Base-by-base conservation (phyloP, 1,140 invertebrate species). In the Papilio aristodemus region DNA sequence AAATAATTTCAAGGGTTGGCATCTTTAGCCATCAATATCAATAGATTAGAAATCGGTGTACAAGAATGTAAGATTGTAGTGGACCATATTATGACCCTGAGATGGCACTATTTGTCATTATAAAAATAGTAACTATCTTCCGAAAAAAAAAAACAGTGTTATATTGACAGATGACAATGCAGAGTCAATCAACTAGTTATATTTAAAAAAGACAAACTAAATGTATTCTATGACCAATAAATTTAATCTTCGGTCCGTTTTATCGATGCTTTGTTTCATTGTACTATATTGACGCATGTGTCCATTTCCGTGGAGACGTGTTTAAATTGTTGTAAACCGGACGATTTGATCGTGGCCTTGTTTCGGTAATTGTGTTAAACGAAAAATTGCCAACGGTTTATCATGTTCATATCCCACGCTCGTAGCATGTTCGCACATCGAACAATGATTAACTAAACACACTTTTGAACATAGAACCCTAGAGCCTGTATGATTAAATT, bases 361-460 rank as follows among this genome's bases (percentile, higher is more conserved):
- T 54, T 54, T 54, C 22, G 22, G 46, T 54, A 54, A 54, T 54
- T 22, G 17, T 50, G 46, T 50, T 50, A 50, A 50, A 50, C 46
- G 46, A 22, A 8, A 54, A 54, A 54, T 54, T 54, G 46, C 46
- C 46, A 9, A 19, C 19, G 10, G 46, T 17, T 54, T 54, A 54
- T 54, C 27, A 32, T 32, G 17, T 54, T 54, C 46, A 22, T 50
- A 54, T 43, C 13, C 9, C 19, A 22, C 46, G 46, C 10, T 54
- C 17, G 4, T 54, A 22, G 10, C 19, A 43, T 41, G 19, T 54
- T 9, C 46, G n/a, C 7, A 54, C 1, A 50, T 54, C 46, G 4
- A 22, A 50, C 17, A 50, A 1, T 9, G 10, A 50, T 22, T 50
- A 11, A n/a, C n/a, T n/a, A n/a, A n/a, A n/a, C n/a, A n/a, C n/a